A percentile compares a stretch with the other conserved stretches of the same genome.
Evolutionary conservation across 2,888 invertebrate species (phyloP).

Genomic region (Epirrhoe alternata): DNA sequence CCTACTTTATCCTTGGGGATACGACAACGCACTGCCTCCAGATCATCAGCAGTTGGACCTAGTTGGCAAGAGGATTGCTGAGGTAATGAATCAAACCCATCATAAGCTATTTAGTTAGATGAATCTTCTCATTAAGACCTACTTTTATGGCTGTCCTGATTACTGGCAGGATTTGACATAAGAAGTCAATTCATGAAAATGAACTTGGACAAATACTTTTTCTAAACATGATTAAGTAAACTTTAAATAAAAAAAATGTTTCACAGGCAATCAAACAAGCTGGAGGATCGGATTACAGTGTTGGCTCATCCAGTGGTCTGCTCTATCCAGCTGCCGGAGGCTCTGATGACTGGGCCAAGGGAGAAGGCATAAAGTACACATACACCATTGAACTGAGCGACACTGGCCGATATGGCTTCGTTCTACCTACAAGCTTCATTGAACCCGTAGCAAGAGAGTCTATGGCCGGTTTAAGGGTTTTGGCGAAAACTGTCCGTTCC

Average conservation of each 20-base stretch:
- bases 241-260: neutral
- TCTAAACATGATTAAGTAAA: neutral
- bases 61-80: constrained; percentile 89
- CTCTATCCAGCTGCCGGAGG: constrained; percentile 93
- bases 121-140: neutral
- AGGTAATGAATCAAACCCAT: constrained; percentile 67
- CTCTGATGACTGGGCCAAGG: constrained; percentile 97
- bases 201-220: too few relatives aligned
- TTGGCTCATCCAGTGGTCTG: constrained; percentile 91
- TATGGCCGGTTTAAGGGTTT: constrained; percentile 88
- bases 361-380: constrained; percentile 92
- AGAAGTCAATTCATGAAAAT: too few relatives aligned
- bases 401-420: constrained; percentile 92
- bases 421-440: constrained; percentile 92
- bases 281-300: constrained; percentile 88
- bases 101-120: neutral
- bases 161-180: too few relatives aligned
- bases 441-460: constrained; percentile 91
- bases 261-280: constrained; percentile 84
- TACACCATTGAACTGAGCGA: constrained; percentile 96
- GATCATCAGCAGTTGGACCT: constrained; percentile 88
- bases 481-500: constrained; percentile 65
- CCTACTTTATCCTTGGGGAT: constrained; percentile 94
- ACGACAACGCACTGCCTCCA: constrained; percentile 88
- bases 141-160: neutral